These are phyloP conservation scores for Apodemus speciosus DNA, from an alignment of 2,113 vertebrate species.

Conservation along the genomic window DNA sequence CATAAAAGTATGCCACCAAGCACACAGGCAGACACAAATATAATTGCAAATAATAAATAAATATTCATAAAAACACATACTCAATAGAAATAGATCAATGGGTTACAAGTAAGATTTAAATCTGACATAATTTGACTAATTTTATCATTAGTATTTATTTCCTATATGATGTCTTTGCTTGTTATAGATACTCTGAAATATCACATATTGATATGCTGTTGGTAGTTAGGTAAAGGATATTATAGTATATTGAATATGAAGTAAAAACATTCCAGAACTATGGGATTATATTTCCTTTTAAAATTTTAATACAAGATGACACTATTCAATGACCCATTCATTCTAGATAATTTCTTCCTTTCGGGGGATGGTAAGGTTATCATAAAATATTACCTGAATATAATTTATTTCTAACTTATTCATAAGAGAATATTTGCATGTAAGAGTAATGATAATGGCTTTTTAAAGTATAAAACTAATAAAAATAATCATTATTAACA, in stretches of 20 bases:
- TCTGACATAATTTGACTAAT: not conserved
- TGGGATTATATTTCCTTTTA: not conserved
- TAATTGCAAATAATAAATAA: not conserved
- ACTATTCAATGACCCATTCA: not conserved
- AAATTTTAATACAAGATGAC: not conserved
- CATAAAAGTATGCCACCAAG: not conserved
- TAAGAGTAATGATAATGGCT: not conserved
- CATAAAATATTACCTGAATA: not conserved
- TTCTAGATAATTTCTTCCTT: not conserved
- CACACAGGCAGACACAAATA: not conserved
- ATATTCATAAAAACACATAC: not conserved
- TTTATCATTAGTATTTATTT: not conserved
- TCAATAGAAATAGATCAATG: not conserved
- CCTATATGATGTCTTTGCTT: no score
- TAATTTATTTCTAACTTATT: not conserved
- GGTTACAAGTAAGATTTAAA: not conserved
- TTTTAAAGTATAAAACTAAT: not conserved
- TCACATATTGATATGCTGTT: not conserved
- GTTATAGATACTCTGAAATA: not conserved
- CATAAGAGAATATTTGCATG: not conserved
- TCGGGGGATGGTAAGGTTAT: not conserved
- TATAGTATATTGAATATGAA: not conserved
- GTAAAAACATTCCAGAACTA: no score
- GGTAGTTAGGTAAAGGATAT: not conserved
- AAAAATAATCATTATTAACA: not conserved